Percentiles rank a stretch among this genome's conserved stretches.
These are phyloP conservation scores for Drosophila setosimentum DNA, from an alignment of 2,888 invertebrate genomes.

Conservation along the genomic window DNA sequence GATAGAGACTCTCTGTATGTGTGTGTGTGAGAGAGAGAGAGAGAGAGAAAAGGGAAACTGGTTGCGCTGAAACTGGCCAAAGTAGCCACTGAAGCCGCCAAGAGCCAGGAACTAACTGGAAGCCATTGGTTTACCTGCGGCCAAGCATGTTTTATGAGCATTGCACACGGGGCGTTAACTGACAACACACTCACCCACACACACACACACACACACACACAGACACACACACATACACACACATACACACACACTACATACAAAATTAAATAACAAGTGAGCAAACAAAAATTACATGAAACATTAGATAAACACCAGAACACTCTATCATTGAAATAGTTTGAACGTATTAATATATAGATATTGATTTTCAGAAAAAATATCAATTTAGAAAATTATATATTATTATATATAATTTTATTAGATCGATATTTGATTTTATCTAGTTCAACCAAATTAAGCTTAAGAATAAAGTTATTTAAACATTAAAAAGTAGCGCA, in stretches of 20 bases:
- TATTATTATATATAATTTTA: background rate
- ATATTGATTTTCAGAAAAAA: background rate
- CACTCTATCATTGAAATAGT: background rate
- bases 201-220: background rate
- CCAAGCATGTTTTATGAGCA: slow-evolving; percentile 71
- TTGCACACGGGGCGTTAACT: slow-evolving; percentile 19
- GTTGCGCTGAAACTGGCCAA: slow-evolving; percentile 7
- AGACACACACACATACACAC: background rate
- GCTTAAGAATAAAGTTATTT: background rate
- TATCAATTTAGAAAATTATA: background rate
- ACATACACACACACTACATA: background rate
- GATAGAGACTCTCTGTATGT: too few species aligned
- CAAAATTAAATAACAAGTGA: background rate
- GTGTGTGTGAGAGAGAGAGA: slow-evolving; percentile 30
- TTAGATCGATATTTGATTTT: background rate
- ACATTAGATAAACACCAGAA: background rate
- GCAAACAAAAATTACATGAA: background rate
- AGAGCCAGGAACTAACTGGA: slow-evolving; percentile 14
- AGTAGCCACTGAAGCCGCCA: slow-evolving; percentile 9
- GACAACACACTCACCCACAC: slow-evolving; percentile 11
- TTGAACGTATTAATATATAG: background rate
- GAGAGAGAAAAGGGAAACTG: slow-evolving; percentile 6
- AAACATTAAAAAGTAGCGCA: background rate
- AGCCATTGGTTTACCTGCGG: slow-evolving; percentile 55
- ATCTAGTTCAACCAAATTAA: background rate